Evolutionary conservation across 2,113 vertebrate species (phyloP).

Genomic region (Corydoras sp.): DNA sequence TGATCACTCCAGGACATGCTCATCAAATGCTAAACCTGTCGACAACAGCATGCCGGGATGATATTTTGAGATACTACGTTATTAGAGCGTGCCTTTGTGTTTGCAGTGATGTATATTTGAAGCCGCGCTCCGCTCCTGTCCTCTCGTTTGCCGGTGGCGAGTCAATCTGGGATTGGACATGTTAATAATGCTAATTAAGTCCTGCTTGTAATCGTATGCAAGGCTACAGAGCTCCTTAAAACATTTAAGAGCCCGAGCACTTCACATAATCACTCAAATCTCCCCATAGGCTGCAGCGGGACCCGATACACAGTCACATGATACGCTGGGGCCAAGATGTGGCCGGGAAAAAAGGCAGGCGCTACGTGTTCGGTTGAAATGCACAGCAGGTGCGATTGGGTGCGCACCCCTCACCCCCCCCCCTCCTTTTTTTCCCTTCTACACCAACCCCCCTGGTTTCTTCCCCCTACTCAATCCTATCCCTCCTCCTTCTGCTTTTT

Average conservation of each 20-base stretch:
- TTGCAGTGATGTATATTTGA: too few species aligned
- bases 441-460: neutral
- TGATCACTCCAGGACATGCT: too few species aligned
- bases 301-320: conserved; percentile 9
- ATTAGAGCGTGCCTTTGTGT: too few species aligned
- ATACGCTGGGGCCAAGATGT: conserved; percentile 16
- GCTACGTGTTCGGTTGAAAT: conserved; percentile 28
- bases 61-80: too few species aligned
- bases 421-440: too few species aligned
- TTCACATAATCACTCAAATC: conserved; percentile 34
- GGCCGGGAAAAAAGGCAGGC: conserved; percentile 9
- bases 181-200: conserved; percentile 44
- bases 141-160: neutral
- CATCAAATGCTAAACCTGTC: too few species aligned
- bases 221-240: conserved; percentile 35
- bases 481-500: conserved; percentile 22
- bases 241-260: conserved; percentile 39
- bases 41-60: too few species aligned
- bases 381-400: conserved; percentile 40
- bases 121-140: neutral
- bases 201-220: conserved; percentile 28
- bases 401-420: neutral
- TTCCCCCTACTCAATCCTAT: neutral
- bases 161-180: conserved; percentile 7
- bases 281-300: conserved; percentile 23